Conservation (phyloP, 1,140 invertebrate species). For the Meloidogyne chitwoodi region DNA sequence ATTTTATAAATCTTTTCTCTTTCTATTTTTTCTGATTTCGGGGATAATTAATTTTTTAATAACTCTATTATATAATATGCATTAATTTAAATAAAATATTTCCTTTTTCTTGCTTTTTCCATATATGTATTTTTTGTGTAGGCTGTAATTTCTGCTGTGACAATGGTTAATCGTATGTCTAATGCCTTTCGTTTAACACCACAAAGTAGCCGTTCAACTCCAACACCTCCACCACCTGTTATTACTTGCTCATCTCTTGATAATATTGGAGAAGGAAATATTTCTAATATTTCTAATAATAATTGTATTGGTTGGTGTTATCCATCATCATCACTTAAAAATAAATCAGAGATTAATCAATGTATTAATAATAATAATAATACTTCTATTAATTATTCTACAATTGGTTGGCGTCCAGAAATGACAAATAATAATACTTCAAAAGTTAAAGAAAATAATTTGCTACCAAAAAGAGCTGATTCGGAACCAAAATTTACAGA, state of each 20-base stretch:
- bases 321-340: background rate
- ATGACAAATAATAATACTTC: background rate
- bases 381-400: background rate
- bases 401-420: background rate
- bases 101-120: background rate
- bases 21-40: too few relatives aligned
- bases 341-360: too few relatives aligned
- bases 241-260: constrained; percentile 12
- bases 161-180: constrained; percentile 56
- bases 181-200: constrained; percentile 35
- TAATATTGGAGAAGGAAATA: background rate
- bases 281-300: background rate
- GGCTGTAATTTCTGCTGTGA: constrained; percentile 59
- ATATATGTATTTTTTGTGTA: constrained; percentile 27
- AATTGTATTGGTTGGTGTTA: background rate
- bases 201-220: constrained; percentile 36
- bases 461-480: background rate
- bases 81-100: too few relatives aligned
- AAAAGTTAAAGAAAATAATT: background rate
- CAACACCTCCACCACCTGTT: constrained; percentile 17
- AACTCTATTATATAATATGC: too few relatives aligned
- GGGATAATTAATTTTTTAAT: too few relatives aligned
- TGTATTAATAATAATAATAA: background rate
- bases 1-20: too few relatives aligned
- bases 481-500: background rate